These are phyloP conservation scores for Solea senegalensis DNA, from an alignment of 2,113 vertebrate genomes.

Conservation along the genomic window DNA sequence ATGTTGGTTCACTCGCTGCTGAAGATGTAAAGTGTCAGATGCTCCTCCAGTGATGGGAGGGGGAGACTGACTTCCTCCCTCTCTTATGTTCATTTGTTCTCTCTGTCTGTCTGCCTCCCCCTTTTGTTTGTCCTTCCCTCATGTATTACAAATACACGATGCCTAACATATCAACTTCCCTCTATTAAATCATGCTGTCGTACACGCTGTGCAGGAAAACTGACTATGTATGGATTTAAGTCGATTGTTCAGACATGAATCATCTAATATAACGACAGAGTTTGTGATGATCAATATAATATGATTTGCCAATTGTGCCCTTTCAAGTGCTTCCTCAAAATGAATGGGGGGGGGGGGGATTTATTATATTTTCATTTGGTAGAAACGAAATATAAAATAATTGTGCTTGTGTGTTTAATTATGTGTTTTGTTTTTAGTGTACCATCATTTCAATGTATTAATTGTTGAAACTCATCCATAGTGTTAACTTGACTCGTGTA, in stretches of 20 bases:
- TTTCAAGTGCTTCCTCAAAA: no score
- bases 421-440: no score
- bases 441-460: no score
- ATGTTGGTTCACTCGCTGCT: conserved; percentile 35
- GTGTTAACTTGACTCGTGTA: no score
- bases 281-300: not conserved
- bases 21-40: conserved; percentile 35
- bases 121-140: conserved; percentile 2
- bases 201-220: not conserved
- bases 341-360: no score
- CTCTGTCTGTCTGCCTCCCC: not conserved
- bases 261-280: not conserved
- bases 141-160: not conserved
- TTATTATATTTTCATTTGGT: no score
- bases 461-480: no score
- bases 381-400: no score
- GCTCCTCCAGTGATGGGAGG: conserved; percentile 25
- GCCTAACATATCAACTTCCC: not conserved
- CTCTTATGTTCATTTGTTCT: not conserved
- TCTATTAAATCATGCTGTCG: not conserved
- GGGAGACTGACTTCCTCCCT: conserved; percentile 63
- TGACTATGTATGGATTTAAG: not conserved
- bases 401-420: no score
- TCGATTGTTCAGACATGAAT: conserved; percentile 7
- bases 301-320: no score